These are phyloP conservation scores for Catostylus mosaicus DNA, from an alignment of 30 jellyfish, hydroid and myxozoan genomes.

Conservation along the genomic window DNA sequence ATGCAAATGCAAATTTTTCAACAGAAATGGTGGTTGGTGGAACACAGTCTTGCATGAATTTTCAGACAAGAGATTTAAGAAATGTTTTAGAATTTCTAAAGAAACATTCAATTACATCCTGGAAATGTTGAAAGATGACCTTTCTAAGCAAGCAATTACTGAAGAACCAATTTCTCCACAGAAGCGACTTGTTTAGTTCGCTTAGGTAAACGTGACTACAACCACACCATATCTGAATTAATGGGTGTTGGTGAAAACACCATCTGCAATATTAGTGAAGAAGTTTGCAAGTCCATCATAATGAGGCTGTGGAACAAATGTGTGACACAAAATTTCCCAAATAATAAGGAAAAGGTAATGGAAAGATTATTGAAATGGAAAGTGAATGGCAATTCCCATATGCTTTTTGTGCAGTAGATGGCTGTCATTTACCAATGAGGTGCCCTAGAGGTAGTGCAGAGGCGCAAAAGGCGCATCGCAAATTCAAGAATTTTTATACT, in stretches of 20 bases:
- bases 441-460: conserved; percentile 58
- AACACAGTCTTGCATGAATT: too few species aligned
- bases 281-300: background rate
- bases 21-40: too few species aligned
- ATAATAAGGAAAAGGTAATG: conserved; percentile 8
- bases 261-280: background rate
- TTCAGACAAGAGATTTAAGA: background rate
- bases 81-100: background rate
- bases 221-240: background rate
- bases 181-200: background rate
- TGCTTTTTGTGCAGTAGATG: conserved; percentile 56
- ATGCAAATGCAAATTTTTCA: too few species aligned
- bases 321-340: too few species aligned
- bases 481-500: conserved; percentile 46
- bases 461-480: too few species aligned
- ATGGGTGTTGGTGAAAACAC: background rate
- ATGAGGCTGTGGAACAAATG: background rate
- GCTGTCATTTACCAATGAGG: conserved; percentile 47
- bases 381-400: conserved; percentile 62
- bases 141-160: background rate
- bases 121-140: background rate
- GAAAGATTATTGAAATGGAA: conserved; percentile 43
- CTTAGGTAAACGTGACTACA: background rate
- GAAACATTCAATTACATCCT: background rate
- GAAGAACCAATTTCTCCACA: background rate